Base-by-base conservation (phyloP, 2,888 invertebrate genomes). In the Chrysolina haemoptera region DNA sequence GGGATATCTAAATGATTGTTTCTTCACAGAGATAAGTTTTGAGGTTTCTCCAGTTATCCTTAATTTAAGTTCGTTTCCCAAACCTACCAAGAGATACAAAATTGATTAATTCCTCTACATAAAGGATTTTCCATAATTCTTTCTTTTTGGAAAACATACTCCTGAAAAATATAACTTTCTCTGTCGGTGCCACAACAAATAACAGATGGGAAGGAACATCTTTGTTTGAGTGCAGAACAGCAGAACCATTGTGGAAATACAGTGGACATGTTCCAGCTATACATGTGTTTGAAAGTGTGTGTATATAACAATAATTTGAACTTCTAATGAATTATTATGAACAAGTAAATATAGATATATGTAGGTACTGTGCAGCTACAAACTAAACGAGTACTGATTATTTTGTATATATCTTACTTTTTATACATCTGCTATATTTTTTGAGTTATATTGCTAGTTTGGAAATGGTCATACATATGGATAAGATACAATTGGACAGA, bases 281-380 rank as follows among this genome's bases (percentile, higher is more conserved):
- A 83, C 81, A 82, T 77, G 80, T 77, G 77, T 80, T 76, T 80
- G 71, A 78, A 83, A 81, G 80, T 82, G 82, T 81, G 78, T 83
- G 81, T 82, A 78, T 80, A 79, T 82, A 83, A 84, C 81, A 84
- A 83, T 83, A 77, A 75, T 82, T 84, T 82, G 82, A 83, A 84
- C 82, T 81, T 78, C 83, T 84, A 85, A 81, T 80, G 79, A 80
- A 81, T 82, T 76, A 75, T 81, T 83, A 84, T 84, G 82, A 84
- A 85, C 83, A 84, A 83, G 84, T 84, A 84, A 83, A 84, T 83
- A 83, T 82, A 79, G 71, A 82, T 78, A 80, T 79, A 82, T 78
- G 79, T 79, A 83, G 82, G 83, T 83, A 84, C 82, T 82, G 84
- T 84, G 82, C 82, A 83, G 81, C 82, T 83, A 83, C 78, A 78